Evolutionary conservation across 2,888 invertebrate genomes (phyloP).

Genomic region (Salpingus planirostris): DNA sequence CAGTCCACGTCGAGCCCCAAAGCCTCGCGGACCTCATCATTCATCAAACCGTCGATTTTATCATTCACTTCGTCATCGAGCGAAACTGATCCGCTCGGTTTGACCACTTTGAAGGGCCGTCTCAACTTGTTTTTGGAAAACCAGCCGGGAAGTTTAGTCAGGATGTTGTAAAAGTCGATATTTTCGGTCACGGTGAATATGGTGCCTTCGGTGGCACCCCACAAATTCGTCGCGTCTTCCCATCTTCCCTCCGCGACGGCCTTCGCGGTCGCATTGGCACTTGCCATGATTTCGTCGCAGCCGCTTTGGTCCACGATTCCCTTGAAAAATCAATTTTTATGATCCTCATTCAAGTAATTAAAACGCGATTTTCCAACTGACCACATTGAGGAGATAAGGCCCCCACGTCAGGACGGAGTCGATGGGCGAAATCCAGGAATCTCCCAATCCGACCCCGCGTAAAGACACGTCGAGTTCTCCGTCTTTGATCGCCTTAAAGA

Average conservation of each 20-base stretch:
- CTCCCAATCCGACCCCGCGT: constrained; percentile 72
- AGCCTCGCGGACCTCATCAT: constrained; percentile 55
- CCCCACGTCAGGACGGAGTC: constrained; percentile 79
- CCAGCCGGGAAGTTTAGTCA: constrained; percentile 11
- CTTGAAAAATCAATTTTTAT: constrained; percentile 19
- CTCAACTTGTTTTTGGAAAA: background rate
- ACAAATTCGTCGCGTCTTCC: background rate
- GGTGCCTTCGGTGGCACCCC: constrained; percentile 2
- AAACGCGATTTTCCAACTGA: constrained; percentile 28
- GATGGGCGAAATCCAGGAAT: constrained; percentile 82
- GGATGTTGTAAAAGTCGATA: constrained; percentile 23
- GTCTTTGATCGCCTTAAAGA: constrained; percentile 4
- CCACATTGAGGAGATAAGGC: constrained; percentile 62
- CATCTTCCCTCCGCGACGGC: background rate
- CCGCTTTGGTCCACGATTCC: constrained; percentile 64
- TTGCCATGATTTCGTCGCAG: constrained; percentile 47
- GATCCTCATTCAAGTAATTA: background rate
- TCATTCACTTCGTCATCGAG: background rate
- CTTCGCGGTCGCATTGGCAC: constrained; percentile 7
- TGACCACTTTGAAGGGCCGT: too few relatives aligned
- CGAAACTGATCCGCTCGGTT: too few relatives aligned
- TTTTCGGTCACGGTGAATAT: constrained; percentile 7
- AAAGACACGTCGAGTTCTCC: constrained; percentile 1
- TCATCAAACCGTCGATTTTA: constrained; percentile 54
- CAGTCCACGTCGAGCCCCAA: constrained; percentile 49